Conservation (phyloP, 2,888 invertebrate species). For the Epinotia bilunana region DNA sequence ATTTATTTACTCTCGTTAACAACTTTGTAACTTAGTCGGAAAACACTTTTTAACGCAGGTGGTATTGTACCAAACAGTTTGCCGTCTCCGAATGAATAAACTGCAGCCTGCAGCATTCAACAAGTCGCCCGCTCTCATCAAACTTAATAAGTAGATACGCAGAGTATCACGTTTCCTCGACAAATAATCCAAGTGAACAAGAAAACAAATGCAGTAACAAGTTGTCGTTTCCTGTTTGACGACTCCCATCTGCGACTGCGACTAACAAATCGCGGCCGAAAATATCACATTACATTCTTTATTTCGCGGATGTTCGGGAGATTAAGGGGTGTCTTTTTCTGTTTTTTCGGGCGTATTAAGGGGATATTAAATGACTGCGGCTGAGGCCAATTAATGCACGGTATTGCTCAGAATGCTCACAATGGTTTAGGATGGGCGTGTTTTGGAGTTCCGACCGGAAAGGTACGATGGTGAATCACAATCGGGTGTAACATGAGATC, state of each 20-base stretch:
- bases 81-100: background rate
- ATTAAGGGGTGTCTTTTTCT: conserved; percentile 69
- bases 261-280: conserved; percentile 76
- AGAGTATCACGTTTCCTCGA: conserved; percentile 61
- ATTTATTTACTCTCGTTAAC: no score
- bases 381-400: conserved; percentile 77
- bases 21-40: background rate
- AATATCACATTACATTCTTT: conserved; percentile 77
- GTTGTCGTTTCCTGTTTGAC: conserved; percentile 77
- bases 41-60: background rate
- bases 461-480: conserved; percentile 72
- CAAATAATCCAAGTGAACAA: conserved; percentile 63
- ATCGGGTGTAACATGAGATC: conserved; percentile 71
- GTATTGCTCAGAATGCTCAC: conserved; percentile 55
- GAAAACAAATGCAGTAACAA: conserved; percentile 68
- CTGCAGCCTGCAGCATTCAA: conserved; percentile 15
- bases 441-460: conserved; percentile 81
- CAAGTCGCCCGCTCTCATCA: conserved; percentile 51
- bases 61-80: background rate
- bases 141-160: conserved; percentile 64
- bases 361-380: conserved; percentile 80
- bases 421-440: conserved; percentile 72
- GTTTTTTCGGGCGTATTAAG: conserved; percentile 67
- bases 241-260: conserved; percentile 73
- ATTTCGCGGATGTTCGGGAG: conserved; percentile 71